phyloP scores from a whole-genome alignment of 1,140 invertebrate species.

The Augochlora pura region DNA sequence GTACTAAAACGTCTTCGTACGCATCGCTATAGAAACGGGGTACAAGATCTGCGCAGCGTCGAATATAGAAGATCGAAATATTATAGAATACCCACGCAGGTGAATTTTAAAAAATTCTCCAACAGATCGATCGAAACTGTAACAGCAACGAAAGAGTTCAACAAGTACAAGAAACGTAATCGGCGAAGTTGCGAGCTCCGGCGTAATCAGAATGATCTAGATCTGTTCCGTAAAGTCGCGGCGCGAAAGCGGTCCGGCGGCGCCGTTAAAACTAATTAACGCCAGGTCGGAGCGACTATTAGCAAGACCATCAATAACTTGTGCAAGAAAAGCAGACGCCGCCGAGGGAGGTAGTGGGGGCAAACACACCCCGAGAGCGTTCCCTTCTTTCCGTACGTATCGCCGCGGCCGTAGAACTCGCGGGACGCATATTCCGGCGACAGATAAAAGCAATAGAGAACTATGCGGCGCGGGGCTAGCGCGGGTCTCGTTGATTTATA shows the following conservation, averaged over 20 bases:
- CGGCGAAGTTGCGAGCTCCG: not conserved
- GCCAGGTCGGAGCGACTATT: not conserved
- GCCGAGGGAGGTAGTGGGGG: not conserved
- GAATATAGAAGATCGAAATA: no score
- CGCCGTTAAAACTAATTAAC: conserved; percentile 4
- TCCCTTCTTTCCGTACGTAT: not conserved
- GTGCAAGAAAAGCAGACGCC: not conserved
- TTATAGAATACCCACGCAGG: no score
- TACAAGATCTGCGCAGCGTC: no score
- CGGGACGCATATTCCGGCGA: not conserved
- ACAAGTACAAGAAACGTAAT: not conserved
- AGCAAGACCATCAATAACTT: not conserved
- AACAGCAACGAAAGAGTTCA: not conserved
- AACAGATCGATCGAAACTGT: no score
- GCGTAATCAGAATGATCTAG: not conserved
- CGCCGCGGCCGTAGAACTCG: not conserved
- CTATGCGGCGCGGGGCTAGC: no score
- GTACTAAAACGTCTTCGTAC: no score
- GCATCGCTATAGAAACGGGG: no score
- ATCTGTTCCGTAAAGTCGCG: not conserved
- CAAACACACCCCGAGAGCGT: not conserved
- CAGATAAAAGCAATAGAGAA: conserved; percentile 27
- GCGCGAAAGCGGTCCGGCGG: not conserved
- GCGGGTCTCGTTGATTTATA: conserved; percentile 25
- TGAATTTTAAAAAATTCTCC: no score